Evolutionary conservation across 1,140 invertebrate species (phyloP), one percentile per base, ranked within the genome.

Genomic region (Saccostrea cuccullata): DNA sequence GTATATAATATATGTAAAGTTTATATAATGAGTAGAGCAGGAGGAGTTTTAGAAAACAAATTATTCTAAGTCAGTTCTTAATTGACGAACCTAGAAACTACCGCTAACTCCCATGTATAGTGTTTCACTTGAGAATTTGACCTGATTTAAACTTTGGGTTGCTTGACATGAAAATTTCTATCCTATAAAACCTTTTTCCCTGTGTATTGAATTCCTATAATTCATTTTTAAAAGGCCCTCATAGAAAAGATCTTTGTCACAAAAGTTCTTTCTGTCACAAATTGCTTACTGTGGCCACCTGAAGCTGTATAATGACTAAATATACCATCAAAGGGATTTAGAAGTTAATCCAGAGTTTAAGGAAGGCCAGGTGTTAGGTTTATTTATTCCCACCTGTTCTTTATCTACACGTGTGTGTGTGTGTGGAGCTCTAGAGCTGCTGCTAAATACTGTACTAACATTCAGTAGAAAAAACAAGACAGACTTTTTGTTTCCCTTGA

Each of bases 321-420:
- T 77, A 36, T 30, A 77, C 70, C 70, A 77, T 30, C 70, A 30
- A 77, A 77, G 70, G 70, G 13, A 77, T 77, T 36, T 13, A 77
- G 12, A 36, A 77, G 70, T 77, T 77, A 77, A 77, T 77, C 70
- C 30, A 12, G 15, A 30, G 11, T 77, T 77, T 36, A 23, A 36
- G 70, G 23, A 77, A 30, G 30, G 70, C 26, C 70, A 77, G 70
- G 70, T 77, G 70, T 77, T 23, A 30, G 67, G 20, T 13, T 60
- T 17, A 17, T 64, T 64, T 64, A 64, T 20, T 64, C 20, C 30
- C 70, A 77, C 70, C 70, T 77, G 30, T 36, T 36, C 30, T 36
- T 36, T 36, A 36, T 36, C 30, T 36, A 0, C 30, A 36, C 2
- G 30, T 36, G 30, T 36, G 30, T 36, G 30, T 36, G 30, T 36